Percentiles rank a stretch among this genome's conserved stretches.
Evolutionary conservation across 2,113 vertebrate genomes (phyloP).

Genomic region (Taxidea taxus): DNA sequence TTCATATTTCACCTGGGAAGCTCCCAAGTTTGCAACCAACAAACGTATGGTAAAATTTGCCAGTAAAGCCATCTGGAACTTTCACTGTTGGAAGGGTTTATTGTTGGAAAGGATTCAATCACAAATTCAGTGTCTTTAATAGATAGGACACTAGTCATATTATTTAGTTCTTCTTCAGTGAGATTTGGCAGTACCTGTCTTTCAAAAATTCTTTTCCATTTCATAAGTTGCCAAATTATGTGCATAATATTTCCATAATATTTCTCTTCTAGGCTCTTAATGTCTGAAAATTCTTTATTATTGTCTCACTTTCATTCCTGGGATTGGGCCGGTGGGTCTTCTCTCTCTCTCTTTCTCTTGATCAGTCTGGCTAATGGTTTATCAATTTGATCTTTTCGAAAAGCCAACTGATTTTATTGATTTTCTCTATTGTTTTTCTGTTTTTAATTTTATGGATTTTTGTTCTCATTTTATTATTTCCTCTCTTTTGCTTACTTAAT

Average conservation of each 20-base stretch:
- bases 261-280: not conserved
- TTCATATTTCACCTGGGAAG: not conserved
- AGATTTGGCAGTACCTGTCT: not conserved
- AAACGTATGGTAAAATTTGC: not conserved
- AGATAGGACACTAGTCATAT: not conserved
- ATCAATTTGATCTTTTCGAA: not conserved
- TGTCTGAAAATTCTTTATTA: not conserved
- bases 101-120: not conserved
- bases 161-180: not conserved
- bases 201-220: not conserved
- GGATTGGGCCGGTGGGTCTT: not conserved
- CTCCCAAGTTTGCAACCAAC: not conserved
- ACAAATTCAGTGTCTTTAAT: not conserved
- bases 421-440: not conserved
- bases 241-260: not conserved
- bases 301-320: not conserved
- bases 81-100: too few relatives aligned
- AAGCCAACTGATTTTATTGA: not conserved
- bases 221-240: not conserved
- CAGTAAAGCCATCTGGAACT: not conserved
- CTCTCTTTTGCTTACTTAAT: not conserved
- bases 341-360: not conserved
- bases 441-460: not conserved
- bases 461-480: not conserved
- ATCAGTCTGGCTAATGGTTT: not conserved